Base-by-base conservation (phyloP, 2,888 invertebrate species). In the Philopedon plagiatum region DNA sequence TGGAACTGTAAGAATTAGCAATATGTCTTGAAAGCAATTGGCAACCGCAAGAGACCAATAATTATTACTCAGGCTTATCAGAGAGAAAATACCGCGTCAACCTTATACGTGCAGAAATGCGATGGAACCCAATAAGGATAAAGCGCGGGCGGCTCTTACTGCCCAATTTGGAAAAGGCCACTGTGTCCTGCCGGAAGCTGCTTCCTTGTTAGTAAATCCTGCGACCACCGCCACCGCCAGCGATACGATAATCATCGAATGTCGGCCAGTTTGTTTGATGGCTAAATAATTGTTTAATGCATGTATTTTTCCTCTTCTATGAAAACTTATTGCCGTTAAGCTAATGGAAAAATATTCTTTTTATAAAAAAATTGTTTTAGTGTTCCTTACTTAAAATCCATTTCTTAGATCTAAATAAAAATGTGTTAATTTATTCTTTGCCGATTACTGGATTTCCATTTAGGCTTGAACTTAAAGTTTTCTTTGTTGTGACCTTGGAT, bases 191-290 rank as follows among this genome's bases (percentile, higher is more conserved):
- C 69, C 69, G 69, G 69, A 69, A 69, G 51, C 69, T 54, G 57
- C 63, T 63, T 57, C 69, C 69, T 57, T 72, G 63, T 66, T 49
- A 51, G 67, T 72, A 66, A 67, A 62, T 58, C 66, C 72, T 63
- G 72, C 46, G 58, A 71, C 66, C 61, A 65, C 71, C 62, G 61
- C 64, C 65, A 67, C 63, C 67, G 58, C 41, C 49, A 57, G 34
- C 34, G 8, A 61, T 61, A 62, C 68, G 41, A 69, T 69, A 41
- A 69, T 63, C 62, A 63, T 63, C 63, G 44, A 54, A 56, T 62
- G 60, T 68, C 62, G 56, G 68, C 32, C 62, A 68, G 26, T n/a
- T 51, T 26, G 15, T 13, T 26, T 13, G 13, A 51, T 51, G 51
- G 23, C 23, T 23, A 51, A 26, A 29, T 51, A 15, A 51, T 51